These are phyloP conservation scores for Neelides sp. DNA, from an alignment of 1,140 invertebrate species.

Conservation along the genomic window DNA sequence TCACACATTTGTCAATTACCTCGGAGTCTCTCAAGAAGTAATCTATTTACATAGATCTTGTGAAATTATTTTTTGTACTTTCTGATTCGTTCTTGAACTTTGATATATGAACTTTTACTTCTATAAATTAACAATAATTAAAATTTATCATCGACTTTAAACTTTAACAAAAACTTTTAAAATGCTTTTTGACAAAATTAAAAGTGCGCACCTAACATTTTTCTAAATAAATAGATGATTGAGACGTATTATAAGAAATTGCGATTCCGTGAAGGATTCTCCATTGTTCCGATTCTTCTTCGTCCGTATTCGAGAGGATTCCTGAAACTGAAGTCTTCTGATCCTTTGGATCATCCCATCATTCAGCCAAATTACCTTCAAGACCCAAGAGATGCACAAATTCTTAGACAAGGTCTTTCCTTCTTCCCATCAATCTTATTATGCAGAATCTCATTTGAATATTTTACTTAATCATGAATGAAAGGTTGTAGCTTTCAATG, in stretches of 20 bases:
- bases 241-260: slow-evolving; percentile 31
- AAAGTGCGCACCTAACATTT: too few species aligned
- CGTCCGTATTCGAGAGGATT: slow-evolving; percentile 40
- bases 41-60: neutral
- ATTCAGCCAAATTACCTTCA: slow-evolving; percentile 42
- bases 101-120: neutral
- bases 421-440: neutral
- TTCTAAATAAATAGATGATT: slow-evolving; percentile 11
- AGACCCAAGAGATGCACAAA: slow-evolving; percentile 30
- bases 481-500: too few species aligned
- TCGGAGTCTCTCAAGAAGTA: slow-evolving; percentile 15
- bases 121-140: neutral
- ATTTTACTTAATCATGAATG: slow-evolving; percentile 5
- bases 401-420: slow-evolving; percentile 42
- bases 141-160: too few species aligned
- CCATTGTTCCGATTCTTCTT: slow-evolving; percentile 30
- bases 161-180: too few species aligned
- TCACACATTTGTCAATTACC: slow-evolving; percentile 19
- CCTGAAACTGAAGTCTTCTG: slow-evolving; percentile 39
- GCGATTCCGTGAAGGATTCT: slow-evolving; percentile 24
- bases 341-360: slow-evolving; percentile 42
- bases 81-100: neutral
- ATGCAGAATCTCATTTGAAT: neutral
- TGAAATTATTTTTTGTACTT: neutral
- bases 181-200: too few species aligned